Conservation (phyloP, 2,888 invertebrate species). For the Tetragonula carbonaria region DNA sequence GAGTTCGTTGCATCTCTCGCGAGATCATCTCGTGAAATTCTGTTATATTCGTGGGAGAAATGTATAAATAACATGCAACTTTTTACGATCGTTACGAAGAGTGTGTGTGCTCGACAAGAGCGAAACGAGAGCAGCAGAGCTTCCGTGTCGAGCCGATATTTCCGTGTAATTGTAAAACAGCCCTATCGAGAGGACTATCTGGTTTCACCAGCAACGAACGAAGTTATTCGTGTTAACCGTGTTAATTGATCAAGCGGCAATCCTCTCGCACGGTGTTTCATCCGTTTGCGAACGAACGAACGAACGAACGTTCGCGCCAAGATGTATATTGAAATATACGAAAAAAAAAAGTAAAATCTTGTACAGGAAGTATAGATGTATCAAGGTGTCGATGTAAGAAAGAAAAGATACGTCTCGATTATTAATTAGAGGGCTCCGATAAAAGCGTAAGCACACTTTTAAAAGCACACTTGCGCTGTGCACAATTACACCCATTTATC, state of each 20-base stretch:
- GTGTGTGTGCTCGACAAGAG: background rate
- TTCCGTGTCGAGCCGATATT: constrained; percentile 44
- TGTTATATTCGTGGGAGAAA: no score
- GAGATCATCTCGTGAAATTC: background rate
- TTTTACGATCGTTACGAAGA: background rate
- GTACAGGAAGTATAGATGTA: background rate
- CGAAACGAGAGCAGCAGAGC: background rate
- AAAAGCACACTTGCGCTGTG: no score
- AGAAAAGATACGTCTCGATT: no score
- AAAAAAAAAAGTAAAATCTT: background rate
- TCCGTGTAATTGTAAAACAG: constrained; percentile 3
- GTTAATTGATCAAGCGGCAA: constrained; percentile 17
- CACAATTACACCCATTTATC: no score
- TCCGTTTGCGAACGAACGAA: background rate
- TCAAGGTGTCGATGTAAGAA: no score
- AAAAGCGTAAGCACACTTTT: no score
- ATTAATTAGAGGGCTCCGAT: no score
- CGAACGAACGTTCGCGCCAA: background rate
- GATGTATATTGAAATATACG: background rate
- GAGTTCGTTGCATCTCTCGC: background rate
- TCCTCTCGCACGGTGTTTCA: background rate
- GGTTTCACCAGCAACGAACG: constrained; percentile 48
- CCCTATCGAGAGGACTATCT: constrained; percentile 20
- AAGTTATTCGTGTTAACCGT: constrained; percentile 30
- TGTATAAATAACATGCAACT: background rate